Base-by-base conservation (phyloP, 2,888 invertebrate genomes). In the Priapulus caudatus region DNA sequence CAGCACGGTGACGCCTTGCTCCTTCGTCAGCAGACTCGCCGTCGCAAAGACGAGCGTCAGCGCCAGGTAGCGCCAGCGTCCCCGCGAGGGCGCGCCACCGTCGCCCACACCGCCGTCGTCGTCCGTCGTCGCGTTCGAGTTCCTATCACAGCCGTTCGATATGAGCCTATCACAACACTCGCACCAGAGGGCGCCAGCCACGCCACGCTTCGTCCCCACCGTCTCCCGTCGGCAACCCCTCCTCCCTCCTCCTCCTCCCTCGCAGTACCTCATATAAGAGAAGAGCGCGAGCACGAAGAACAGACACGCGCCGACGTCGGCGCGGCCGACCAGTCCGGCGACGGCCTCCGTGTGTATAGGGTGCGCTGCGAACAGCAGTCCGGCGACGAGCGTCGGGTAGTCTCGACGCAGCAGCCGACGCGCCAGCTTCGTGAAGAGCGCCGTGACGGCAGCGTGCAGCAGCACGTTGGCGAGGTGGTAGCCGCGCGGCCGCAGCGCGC, bases 341-440 rank as follows among this genome's bases (percentile, higher is more conserved):
- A 95, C 93, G 0, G 95, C 92, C 73, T 97, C 97, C 2, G 90
- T 88, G 75, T 95, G 95, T 63, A 97, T 83, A 15, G 95, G 95
- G 74, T 97, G 95, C 1, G 85, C 82, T 23, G 95, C 91, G 70
- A 97, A 97, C 43, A 90, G 78, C 4, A 90, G 76, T 1, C 89
- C 89, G 0, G 91, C 65, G 21, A 67, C 79, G 23, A 86, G 78
- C 4, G 82, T 79, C 3, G 85, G 82, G 61, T 83, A 82, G 63
- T 79, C 79, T 60, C 58, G 56, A 48, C 60, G 60, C 53, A 64
- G 60, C 45, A 67, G 48, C 22, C 81, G 78, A 52, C 82, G 77
- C 1, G 86, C 84, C 47, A 86, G 78, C 56, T 79, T 78, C 51
- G 87, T 84, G 59, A 91, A 86, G 54, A 92, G 75, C 1, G 80